Evolutionary conservation across 2,888 invertebrate genomes (phyloP).

Genomic region (Agrotis clavis): DNA sequence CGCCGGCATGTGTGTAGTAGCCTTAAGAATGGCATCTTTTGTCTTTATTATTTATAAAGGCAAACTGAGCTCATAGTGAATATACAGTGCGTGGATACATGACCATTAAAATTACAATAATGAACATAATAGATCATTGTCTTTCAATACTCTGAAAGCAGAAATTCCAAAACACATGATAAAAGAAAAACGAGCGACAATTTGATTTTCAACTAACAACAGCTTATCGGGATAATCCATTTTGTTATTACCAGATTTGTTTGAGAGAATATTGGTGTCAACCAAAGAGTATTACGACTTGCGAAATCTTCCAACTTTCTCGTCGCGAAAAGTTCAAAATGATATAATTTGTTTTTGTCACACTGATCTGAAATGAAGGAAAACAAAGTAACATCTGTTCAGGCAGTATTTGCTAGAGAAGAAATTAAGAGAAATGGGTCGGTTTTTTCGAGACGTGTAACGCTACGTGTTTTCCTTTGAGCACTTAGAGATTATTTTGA

Average conservation of each 20-base stretch:
- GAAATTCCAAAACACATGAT: not conserved
- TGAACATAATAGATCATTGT: constrained; percentile 12
- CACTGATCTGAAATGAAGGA: constrained; percentile 22
- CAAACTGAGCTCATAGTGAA: constrained; percentile 18
- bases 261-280: constrained; percentile 25
- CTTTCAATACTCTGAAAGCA: not conserved
- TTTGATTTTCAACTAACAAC: constrained; percentile 1
- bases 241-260: constrained; percentile 20
- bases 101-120: constrained; percentile 5
- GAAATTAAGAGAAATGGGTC: constrained; percentile 54
- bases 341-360: constrained; percentile 30
- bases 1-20: too few relatives aligned
- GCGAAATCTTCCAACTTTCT: constrained; percentile 15
- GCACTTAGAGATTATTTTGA: constrained; percentile 41
- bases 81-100: constrained; percentile 30
- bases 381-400: constrained; percentile 46
- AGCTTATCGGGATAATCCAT: not conserved
- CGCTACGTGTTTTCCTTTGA: constrained; percentile 40
- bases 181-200: not conserved
- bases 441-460: constrained; percentile 24
- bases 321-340: constrained; percentile 27
- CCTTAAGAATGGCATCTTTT: constrained; percentile 16
- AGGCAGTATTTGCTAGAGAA: constrained; percentile 8
- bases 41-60: constrained; percentile 31
- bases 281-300: constrained; percentile 10